Base-by-base conservation (phyloP, 1,140 invertebrate species). In the Grapholita molesta region DNA sequence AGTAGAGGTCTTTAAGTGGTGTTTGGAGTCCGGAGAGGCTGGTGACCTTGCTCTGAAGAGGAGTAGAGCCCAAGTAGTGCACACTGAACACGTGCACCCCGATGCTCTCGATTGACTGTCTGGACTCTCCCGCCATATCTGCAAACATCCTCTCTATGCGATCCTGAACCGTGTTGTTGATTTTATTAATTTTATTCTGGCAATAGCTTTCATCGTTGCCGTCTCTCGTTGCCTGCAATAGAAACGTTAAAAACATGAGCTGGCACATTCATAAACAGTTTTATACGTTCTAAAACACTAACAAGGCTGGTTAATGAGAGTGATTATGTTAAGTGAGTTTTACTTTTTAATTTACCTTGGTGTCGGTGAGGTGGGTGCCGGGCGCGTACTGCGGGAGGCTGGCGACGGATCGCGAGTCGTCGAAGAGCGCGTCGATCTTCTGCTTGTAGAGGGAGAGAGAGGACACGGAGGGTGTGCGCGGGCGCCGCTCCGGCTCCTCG, bases 71-170 rank as follows among this genome's bases (percentile, higher is more conserved):
- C 68, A 98, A 92, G 78, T 97, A 97, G 76, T 96, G 95, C 12
- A 98, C 96, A 74, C 94, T 92, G 73, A 96, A 96, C 24, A 91
- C 79, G 68, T 95, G 94, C 0, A 93, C 90, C 0, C 92, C 92
- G 12, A 91, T 92, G 68, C 73, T 88, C 28, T 92, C 86, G 3
- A 77, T 90, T 71, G 78, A 89, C 80, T 82, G 93, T 52, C 83
- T 85, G 7, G 86, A 89, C 82, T 94, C 95, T 77, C 95, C 94
- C 9, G 96, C 95, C 77, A 96, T 95, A 69, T 97, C 96, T 21
- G 95, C 95, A 80, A 97, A 97, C 94, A 97, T 96, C 76, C 95
- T 95, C 83, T 97, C 96, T 79, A 97, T 97, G 70, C 95, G 94
- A 8, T 95, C 96, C 84, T 97, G 96, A 3, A 97, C 96, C 15